phyloP scores from a whole-genome alignment of 2,113 vertebrate genomes.

The Dascyllus trimaculatus region DNA sequence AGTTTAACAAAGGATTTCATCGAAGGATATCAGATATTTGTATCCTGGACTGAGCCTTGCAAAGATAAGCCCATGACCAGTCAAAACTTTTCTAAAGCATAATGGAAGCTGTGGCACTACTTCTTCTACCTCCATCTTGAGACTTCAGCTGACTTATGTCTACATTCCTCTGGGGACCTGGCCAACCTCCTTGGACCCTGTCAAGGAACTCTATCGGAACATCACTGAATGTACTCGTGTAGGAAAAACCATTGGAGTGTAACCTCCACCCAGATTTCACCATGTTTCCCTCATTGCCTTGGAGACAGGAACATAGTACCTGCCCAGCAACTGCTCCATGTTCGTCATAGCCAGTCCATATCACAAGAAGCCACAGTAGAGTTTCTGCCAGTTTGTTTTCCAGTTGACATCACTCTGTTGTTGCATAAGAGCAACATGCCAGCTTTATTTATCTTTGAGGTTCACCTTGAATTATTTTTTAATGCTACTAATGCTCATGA shows the following conservation, averaged over 20 bases:
- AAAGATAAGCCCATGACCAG: neutral
- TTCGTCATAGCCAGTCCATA: neutral
- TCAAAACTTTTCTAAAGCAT: neutral
- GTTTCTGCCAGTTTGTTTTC: neutral
- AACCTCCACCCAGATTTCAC: neutral
- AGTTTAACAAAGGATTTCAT: neutral
- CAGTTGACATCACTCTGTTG: neutral
- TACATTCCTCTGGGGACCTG: slow-evolving; percentile 6
- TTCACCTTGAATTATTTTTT: neutral
- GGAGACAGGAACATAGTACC: neutral
- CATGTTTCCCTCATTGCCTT: slow-evolving; percentile 2
- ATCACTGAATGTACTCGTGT: slow-evolving; percentile 4
- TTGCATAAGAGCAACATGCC: neutral
- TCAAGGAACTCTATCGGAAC: neutral
- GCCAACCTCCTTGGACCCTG: neutral
- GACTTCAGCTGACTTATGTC: slow-evolving; percentile 3
- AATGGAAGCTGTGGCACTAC: slow-evolving; percentile 5
- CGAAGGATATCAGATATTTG: neutral
- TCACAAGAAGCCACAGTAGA: neutral
- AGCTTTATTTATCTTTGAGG: neutral
- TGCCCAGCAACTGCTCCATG: neutral
- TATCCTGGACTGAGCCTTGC: neutral
- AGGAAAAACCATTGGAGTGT: slow-evolving; percentile 3
- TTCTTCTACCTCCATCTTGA: neutral
- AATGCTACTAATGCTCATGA: no score